Evolutionary conservation across 2,888 invertebrate species (phyloP).

Genomic region (Chorisops tibialis): DNA sequence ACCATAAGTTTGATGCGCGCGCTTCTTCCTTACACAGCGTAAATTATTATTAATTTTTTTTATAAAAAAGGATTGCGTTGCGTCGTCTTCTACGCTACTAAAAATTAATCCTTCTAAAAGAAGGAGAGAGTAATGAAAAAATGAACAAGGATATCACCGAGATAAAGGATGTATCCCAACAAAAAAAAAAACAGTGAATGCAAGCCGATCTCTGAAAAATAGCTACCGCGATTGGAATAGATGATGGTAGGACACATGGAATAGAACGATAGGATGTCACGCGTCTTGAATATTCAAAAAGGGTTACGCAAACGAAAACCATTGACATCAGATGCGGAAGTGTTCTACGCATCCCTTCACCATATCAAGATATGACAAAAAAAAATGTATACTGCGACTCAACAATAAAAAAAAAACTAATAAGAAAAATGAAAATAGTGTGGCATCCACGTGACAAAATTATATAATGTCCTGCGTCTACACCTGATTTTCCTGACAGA

Average conservation of each 20-base stretch:
- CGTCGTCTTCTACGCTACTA: too few relatives aligned
- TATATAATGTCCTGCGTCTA: conserved; percentile 18
- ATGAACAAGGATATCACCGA: too few relatives aligned
- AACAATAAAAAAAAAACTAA: not conserved
- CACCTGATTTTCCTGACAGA: conserved; percentile 20
- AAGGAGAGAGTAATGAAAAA: too few relatives aligned
- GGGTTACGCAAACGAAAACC: not conserved
- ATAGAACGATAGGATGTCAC: conserved; percentile 29
- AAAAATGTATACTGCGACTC: not conserved
- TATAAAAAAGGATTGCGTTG: too few relatives aligned
- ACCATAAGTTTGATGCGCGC: conserved; percentile 18
- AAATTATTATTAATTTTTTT: conserved; percentile 14
- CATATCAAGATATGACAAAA: not conserved
- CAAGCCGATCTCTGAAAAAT: not conserved
- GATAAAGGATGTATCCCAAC: conserved; percentile 9
- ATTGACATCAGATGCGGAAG: not conserved
- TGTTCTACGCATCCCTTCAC: conserved; percentile 9
- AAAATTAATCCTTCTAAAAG: too few relatives aligned
- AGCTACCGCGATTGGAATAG: not conserved
- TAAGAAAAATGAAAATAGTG: conserved; percentile 14
- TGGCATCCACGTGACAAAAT: conserved; percentile 29
- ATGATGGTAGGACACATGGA: not conserved
- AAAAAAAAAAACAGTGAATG: not conserved
- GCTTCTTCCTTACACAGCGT: conserved; percentile 6
- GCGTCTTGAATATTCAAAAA: conserved; percentile 28